Percentiles rank a stretch among this genome's conserved stretches.
Evolutionary conservation across 2,797 vertebrate genomes (phyloP).

Genomic region (Chanos chanos): DNA sequence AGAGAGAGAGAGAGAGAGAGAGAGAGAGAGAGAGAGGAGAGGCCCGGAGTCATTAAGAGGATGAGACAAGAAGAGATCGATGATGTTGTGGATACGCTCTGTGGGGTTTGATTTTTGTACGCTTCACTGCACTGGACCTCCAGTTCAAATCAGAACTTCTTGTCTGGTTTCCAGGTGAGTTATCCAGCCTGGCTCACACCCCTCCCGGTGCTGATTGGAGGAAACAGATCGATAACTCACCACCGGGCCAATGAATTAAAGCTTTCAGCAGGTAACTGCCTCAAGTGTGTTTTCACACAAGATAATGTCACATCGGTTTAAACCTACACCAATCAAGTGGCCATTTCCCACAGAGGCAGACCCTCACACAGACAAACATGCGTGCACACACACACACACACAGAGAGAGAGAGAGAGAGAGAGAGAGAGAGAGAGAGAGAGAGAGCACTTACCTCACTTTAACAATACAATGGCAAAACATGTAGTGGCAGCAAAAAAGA

Average conservation of each 20-base stretch:
- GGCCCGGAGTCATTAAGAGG: constrained; percentile 60
- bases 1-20: too few species aligned
- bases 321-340: constrained; percentile 7
- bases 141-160: constrained; percentile 44
- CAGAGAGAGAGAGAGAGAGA: too few species aligned
- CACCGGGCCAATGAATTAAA: constrained; percentile 8
- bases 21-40: constrained; percentile 57
- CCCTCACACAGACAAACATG: too few species aligned
- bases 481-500: too few species aligned
- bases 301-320: constrained; percentile 31
- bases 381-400: too few species aligned
- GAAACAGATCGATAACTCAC: constrained; percentile 44
- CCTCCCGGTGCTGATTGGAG: constrained; percentile 32
- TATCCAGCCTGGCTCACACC: constrained; percentile 34
- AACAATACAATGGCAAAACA: too few species aligned
- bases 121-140: constrained; percentile 58
- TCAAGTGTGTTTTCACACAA: constrained; percentile 18
- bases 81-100: constrained; percentile 55
- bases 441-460: too few species aligned
- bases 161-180: constrained; percentile 66
- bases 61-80: constrained; percentile 67
- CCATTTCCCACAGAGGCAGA: constrained; percentile 9
- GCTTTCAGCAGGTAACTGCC: neutral
- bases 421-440: too few species aligned
- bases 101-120: constrained; percentile 54